These are phyloP conservation scores for Meteorus sp. DNA, from an alignment of 1,140 invertebrate species.

Conservation along the genomic window DNA sequence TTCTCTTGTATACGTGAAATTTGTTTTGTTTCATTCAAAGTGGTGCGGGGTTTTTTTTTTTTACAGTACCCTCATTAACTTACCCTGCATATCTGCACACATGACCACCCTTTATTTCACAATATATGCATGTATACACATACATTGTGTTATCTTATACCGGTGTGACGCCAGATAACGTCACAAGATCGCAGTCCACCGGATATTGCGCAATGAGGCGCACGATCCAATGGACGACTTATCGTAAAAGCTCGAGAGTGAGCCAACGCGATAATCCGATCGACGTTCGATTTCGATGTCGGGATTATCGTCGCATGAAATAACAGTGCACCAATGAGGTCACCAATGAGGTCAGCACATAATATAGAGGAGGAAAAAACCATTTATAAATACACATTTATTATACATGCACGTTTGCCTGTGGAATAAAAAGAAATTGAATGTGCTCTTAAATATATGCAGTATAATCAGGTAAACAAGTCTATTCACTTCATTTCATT, in stretches of 20 bases:
- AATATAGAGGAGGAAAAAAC: neutral
- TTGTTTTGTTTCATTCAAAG: no score
- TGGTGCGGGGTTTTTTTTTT: no score
- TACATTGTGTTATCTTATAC: no score
- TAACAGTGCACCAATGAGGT: neutral
- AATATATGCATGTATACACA: no score
- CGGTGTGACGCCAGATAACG: neutral
- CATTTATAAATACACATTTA: no score
- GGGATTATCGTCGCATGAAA: neutral
- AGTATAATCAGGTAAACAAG: no score
- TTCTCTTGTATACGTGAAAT: no score
- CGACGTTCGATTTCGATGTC: neutral
- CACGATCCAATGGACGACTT: neutral
- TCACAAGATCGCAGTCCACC: neutral
- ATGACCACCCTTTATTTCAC: no score
- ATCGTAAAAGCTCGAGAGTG: constrained; percentile 2
- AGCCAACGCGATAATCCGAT: constrained; percentile 2
- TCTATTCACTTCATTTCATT: neutral
- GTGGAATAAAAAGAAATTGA: neutral
- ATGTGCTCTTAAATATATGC: neutral
- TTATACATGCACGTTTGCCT: no score
- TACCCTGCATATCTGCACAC: no score
- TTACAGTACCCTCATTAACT: no score
- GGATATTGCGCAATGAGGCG: constrained; percentile 3
- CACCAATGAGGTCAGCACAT: neutral